Conservation (phyloP, 1,140 invertebrate genomes). For the Vanessa tameamea region DNA sequence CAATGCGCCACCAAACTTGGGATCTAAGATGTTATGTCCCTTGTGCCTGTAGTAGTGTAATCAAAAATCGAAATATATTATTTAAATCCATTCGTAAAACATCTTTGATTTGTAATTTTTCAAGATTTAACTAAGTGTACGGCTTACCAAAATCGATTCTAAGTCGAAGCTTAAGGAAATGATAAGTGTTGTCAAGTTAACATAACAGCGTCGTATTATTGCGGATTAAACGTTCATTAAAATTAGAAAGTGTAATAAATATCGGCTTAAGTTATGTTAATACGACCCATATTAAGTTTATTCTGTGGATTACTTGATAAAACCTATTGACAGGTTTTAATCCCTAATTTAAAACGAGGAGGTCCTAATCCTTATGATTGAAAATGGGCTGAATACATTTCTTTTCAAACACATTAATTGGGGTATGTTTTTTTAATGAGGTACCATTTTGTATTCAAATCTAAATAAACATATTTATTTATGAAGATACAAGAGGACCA, state of each 20-base stretch:
- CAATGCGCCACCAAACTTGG: too few relatives aligned
- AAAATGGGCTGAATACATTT: neutral
- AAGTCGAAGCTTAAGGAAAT: neutral
- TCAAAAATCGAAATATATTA: neutral
- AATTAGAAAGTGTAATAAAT: slow-evolving; percentile 22
- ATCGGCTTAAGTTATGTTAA: slow-evolving; percentile 20
- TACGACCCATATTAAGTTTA: slow-evolving; percentile 27
- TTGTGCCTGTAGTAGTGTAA: too few relatives aligned
- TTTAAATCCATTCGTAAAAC: neutral
- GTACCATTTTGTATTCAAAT: too few relatives aligned
- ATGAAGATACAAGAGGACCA: too few relatives aligned
- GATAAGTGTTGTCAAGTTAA: neutral
- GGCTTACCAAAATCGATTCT: neutral
- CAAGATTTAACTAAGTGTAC: neutral
- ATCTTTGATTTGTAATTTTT: too few relatives aligned
- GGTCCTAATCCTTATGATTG: slow-evolving; percentile 15
- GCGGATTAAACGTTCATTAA: slow-evolving; percentile 10
- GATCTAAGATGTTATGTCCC: too few relatives aligned
- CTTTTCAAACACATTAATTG: too few relatives aligned
- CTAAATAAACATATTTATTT: too few relatives aligned
- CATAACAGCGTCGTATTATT: neutral
- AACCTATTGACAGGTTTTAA: slow-evolving; percentile 24
- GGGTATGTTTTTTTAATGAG: too few relatives aligned
- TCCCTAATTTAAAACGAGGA: slow-evolving; percentile 25
- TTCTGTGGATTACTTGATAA: slow-evolving; percentile 17